Evolutionary conservation across 1,140 invertebrate species (phyloP).

Genomic region (Bradysia coprophila): DNA sequence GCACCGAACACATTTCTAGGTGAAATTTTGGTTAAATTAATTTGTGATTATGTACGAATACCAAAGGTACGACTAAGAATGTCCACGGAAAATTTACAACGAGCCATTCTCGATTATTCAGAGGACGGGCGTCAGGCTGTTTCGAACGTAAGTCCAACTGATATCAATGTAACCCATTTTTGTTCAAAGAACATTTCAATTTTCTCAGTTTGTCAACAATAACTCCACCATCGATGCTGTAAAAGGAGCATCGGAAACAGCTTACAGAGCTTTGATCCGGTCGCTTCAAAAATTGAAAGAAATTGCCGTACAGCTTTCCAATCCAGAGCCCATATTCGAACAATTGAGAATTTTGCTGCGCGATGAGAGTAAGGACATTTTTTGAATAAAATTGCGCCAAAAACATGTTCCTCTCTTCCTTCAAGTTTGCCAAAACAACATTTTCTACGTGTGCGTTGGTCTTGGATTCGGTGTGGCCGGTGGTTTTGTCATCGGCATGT

Average conservation of each 20-base stretch:
- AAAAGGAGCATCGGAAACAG: not conserved
- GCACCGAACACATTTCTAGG: too few species aligned
- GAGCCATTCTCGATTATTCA: not conserved
- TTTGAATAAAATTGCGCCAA: not conserved
- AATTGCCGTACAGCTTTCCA: not conserved
- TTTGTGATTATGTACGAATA: too few species aligned
- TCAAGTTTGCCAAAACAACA: constrained; percentile 1
- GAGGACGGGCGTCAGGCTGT: not conserved
- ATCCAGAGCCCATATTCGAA: not conserved
- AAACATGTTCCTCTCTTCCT: not conserved
- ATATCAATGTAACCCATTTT: not conserved
- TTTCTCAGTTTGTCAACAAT: not conserved
- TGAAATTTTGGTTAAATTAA: too few species aligned
- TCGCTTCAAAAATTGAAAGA: not conserved
- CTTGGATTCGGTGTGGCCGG: not conserved
- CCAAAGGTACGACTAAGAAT: not conserved
- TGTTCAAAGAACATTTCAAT: not conserved
- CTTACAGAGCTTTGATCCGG: not conserved
- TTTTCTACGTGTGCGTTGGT: not conserved
- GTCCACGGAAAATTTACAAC: not conserved
- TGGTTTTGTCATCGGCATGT: constrained; percentile 2
- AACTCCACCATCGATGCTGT: not conserved
- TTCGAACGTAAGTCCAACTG: not conserved
- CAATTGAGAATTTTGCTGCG: not conserved
- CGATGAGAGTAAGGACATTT: not conserved